Conservation (phyloP, 1,140 invertebrate genomes). For the Metaphire vulgaris region DNA sequence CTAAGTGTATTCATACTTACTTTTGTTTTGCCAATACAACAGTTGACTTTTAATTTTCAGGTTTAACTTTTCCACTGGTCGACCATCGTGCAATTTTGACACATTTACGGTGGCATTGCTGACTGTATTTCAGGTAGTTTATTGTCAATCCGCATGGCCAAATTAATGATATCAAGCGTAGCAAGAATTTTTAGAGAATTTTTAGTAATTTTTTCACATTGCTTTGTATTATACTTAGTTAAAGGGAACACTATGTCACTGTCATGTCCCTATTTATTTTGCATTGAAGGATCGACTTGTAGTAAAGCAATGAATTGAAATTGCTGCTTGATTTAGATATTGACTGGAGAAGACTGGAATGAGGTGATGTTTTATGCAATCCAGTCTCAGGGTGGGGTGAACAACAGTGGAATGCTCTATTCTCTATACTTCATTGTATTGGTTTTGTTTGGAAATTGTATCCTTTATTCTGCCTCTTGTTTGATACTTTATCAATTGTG, state of each 20-base stretch:
- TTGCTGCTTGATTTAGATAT: no score
- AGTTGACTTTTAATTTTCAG: conserved; percentile 48
- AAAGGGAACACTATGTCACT: neutral
- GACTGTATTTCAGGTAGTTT: conserved; percentile 89
- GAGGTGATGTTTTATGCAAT: conserved; percentile 99
- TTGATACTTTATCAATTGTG: no score
- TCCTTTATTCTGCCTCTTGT: no score
- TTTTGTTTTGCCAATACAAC: no score
- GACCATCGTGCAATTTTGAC: conserved; percentile 96
- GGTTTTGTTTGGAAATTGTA: conserved; percentile 97
- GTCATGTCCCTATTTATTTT: neutral
- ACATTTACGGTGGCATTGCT: conserved; percentile 97
- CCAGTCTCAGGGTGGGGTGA: conserved; percentile 78
- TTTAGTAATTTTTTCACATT: neutral
- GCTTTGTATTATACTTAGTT: neutral
- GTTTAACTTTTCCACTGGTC: conserved; percentile 89
- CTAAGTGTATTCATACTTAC: no score
- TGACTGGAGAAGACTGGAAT: conserved; percentile 99
- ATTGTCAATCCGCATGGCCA: neutral
- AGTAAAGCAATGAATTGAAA: no score
- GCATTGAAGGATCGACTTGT: no score
- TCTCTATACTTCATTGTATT: conserved; percentile 98
- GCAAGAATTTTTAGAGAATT: neutral
- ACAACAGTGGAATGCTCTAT: conserved; percentile 87
- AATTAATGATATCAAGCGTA: neutral